Percentiles rank a stretch among this genome's conserved stretches.
phyloP scores from a whole-genome alignment of 1,140 invertebrate genomes.

The Brachionus asplanchnoidis region DNA sequence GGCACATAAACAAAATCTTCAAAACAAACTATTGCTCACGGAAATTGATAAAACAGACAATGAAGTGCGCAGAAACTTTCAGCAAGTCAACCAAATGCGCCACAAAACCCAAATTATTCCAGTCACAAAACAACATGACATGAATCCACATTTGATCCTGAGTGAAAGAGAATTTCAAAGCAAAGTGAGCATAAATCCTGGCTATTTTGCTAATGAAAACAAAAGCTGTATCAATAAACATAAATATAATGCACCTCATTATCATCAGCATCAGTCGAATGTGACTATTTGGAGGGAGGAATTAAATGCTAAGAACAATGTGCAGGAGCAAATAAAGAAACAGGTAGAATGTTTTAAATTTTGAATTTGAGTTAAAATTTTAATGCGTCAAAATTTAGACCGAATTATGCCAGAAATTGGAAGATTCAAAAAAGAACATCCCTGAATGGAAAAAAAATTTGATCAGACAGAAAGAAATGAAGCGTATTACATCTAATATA shows the following conservation, averaged over 20 bases:
- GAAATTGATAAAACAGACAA: not conserved
- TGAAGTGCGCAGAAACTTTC: not conserved
- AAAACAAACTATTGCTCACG: not conserved
- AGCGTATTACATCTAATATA: constrained; percentile 6
- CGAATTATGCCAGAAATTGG: constrained; percentile 34
- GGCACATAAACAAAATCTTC: not conserved
- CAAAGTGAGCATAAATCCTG: not conserved
- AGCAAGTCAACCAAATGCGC: not conserved
- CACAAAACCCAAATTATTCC: constrained; percentile 10
- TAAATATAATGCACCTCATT: not conserved
- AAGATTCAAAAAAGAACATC: constrained; percentile 37
- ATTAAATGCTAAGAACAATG: constrained; percentile 24
- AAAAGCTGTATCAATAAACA: not conserved
- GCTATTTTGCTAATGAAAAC: not conserved
- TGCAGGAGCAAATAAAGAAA: constrained; percentile 38
- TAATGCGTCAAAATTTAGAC: not conserved
- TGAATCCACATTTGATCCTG: not conserved
- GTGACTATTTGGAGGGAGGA: constrained; percentile 25
- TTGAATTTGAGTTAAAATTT: not conserved
- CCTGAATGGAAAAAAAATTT: constrained; percentile 39
- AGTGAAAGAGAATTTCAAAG: not conserved
- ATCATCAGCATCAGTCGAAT: not conserved
- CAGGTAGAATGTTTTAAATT: not conserved
- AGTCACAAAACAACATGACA: not conserved
- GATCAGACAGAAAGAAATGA: constrained; percentile 41